A percentile compares a stretch with the other conserved stretches of the same genome.
phyloP scores from a whole-genome alignment of 2,113 vertebrate genomes.

The Podilymbus podiceps region DNA sequence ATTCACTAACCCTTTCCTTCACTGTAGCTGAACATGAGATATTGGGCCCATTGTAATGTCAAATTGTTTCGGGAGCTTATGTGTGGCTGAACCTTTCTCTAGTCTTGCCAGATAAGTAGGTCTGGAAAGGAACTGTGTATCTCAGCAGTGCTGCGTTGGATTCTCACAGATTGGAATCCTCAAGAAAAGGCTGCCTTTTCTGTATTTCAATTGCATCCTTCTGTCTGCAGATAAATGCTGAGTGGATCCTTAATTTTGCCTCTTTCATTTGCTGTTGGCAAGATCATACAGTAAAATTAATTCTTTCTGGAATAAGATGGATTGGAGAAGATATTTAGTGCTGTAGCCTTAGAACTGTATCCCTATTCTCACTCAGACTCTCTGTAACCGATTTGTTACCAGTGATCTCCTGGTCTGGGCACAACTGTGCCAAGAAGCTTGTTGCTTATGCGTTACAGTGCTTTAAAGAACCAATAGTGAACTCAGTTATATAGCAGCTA shows the following conservation, averaged over 20 bases:
- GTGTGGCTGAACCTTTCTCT: not conserved
- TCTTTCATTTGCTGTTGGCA: not conserved
- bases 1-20: not conserved
- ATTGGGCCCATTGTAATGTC: not conserved
- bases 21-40: not conserved
- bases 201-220: not conserved
- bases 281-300: not conserved
- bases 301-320: not conserved
- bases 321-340: not conserved
- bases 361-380: not conserved
- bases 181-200: not conserved
- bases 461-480: not conserved
- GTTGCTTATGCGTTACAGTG: not conserved
- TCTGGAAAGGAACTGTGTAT: not conserved
- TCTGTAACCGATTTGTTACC: not conserved
- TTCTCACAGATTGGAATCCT: not conserved
- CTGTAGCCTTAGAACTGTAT: not conserved
- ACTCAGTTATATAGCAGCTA: not conserved
- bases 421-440: not conserved
- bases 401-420: not conserved
- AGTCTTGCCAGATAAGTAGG: not conserved
- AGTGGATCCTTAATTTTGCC: not conserved
- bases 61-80: not conserved
- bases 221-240: not conserved
- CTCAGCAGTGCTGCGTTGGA: not conserved